Conservation (phyloP, 1,140 invertebrate species). For the Drosophila sp. region DNA sequence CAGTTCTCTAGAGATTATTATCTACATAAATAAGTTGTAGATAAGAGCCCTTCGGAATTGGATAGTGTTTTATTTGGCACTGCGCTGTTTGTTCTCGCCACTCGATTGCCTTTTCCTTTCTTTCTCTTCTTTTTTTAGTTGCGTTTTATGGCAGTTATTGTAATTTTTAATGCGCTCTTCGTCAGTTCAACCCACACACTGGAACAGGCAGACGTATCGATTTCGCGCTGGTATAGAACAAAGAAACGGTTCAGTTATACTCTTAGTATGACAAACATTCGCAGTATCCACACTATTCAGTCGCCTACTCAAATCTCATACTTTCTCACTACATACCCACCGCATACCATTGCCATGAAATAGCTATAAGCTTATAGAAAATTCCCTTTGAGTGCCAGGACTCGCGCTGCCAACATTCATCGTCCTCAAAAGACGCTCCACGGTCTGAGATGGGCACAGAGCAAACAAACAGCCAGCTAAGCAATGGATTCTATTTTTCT, state of each 20-base stretch:
- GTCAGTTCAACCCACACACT: slow-evolving; percentile 1
- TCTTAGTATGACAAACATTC: slow-evolving; percentile 24
- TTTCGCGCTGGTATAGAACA: slow-evolving; percentile 29
- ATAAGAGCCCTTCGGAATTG: slow-evolving; percentile 32
- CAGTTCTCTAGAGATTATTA: slow-evolving; percentile 35
- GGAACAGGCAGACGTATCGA: slow-evolving; percentile 23
- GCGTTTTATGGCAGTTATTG: slow-evolving; percentile 32
- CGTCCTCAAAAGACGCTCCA: slow-evolving; percentile 39
- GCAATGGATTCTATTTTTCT: background rate
- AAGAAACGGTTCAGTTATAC: slow-evolving; percentile 24
- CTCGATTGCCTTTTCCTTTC: slow-evolving; percentile 34
- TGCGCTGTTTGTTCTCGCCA: slow-evolving; percentile 33
- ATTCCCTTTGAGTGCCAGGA: slow-evolving; percentile 48
- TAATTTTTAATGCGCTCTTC: slow-evolving; percentile 44
- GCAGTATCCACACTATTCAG: slow-evolving; percentile 5
- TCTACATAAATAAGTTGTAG: slow-evolving; percentile 49
- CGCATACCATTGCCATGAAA: background rate
- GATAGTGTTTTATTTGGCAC: slow-evolving; percentile 43
- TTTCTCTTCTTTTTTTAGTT: background rate
- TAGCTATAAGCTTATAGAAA: slow-evolving; percentile 35
- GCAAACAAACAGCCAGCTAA: slow-evolving; percentile 37
- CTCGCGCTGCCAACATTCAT: slow-evolving; percentile 24
- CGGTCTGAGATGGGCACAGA: slow-evolving; percentile 18
- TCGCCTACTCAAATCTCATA: background rate
- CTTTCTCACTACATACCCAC: background rate